Conservation (phyloP, 2,888 invertebrate species). For the Schrankia costaestrigalis region DNA sequence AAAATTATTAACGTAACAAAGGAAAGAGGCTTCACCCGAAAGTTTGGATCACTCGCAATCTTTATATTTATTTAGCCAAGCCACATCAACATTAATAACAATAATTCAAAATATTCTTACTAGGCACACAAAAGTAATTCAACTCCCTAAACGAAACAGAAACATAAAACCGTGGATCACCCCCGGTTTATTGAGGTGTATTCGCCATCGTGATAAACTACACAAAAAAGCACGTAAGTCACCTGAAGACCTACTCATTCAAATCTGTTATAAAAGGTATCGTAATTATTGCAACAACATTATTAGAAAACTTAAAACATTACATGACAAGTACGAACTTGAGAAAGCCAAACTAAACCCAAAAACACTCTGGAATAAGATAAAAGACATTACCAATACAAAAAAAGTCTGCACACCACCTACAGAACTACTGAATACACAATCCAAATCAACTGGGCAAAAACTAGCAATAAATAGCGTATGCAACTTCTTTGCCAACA, state of each 20-base stretch:
- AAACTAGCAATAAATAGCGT: constrained; percentile 1
- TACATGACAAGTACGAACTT: not conserved
- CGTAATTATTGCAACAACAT: not conserved
- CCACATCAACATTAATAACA: not conserved
- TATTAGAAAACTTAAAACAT: not conserved
- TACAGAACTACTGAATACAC: constrained; percentile 1
- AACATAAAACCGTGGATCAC: constrained; percentile 4
- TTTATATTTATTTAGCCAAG: too few species aligned
- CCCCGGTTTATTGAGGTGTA: constrained; percentile 1
- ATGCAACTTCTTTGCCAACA: constrained; percentile 3
- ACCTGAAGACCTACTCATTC: not conserved
- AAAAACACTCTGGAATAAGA: too few species aligned
- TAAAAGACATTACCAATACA: not conserved
- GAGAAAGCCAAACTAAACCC: not conserved
- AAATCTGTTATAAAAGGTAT: not conserved
- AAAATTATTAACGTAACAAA: too few species aligned
- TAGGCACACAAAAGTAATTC: not conserved
- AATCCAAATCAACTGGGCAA: not conserved
- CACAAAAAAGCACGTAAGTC: not conserved
- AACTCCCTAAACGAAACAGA: not conserved
- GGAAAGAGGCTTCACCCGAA: too few species aligned
- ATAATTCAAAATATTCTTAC: not conserved
- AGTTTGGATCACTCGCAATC: too few species aligned
- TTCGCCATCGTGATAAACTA: constrained; percentile 3
- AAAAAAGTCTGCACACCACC: constrained; percentile 1